A percentile compares a stretch with the other conserved stretches of the same genome.
Conservation (phyloP, 2,888 invertebrate species). For the Drosophila fungiperda region DNA sequence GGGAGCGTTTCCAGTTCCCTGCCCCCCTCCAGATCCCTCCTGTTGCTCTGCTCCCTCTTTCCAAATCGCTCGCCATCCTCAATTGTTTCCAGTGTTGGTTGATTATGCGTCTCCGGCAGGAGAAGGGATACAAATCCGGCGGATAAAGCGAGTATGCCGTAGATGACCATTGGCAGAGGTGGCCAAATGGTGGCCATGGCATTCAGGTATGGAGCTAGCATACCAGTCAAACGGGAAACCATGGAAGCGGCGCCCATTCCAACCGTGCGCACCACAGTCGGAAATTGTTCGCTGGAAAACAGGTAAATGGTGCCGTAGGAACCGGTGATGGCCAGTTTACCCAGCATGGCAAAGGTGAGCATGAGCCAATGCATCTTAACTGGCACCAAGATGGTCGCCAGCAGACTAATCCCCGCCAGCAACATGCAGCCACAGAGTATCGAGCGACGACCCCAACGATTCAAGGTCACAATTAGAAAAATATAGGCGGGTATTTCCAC, state of each 20-base stretch:
- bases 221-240: conserved; percentile 91
- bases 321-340: conserved; percentile 90
- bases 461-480: conserved; percentile 88
- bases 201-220: conserved; percentile 91
- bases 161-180: conserved; percentile 90
- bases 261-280: conserved; percentile 92
- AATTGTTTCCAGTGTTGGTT: conserved; percentile 91
- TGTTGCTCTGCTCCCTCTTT: conserved; percentile 77
- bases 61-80: conserved; percentile 91
- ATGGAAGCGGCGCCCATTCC: conserved; percentile 95
- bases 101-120: conserved; percentile 92
- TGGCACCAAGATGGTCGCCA: conserved; percentile 87
- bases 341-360: conserved; percentile 89
- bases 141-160: conserved; percentile 89
- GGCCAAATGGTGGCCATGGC: conserved; percentile 87
- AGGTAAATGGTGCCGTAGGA: conserved; percentile 91
- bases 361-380: conserved; percentile 86
- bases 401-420: conserved; percentile 87
- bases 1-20: conserved; percentile 69
- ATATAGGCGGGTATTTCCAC: conserved; percentile 91
- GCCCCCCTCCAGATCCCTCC: conserved; percentile 61
- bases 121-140: conserved; percentile 90
- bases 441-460: conserved; percentile 89
- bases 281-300: conserved; percentile 91
- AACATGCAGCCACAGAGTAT: conserved; percentile 90